Percentiles rank a stretch among this genome's conserved stretches.
phyloP scores from a whole-genome alignment of 1,140 invertebrate genomes.

The Penaeus japonicus region DNA sequence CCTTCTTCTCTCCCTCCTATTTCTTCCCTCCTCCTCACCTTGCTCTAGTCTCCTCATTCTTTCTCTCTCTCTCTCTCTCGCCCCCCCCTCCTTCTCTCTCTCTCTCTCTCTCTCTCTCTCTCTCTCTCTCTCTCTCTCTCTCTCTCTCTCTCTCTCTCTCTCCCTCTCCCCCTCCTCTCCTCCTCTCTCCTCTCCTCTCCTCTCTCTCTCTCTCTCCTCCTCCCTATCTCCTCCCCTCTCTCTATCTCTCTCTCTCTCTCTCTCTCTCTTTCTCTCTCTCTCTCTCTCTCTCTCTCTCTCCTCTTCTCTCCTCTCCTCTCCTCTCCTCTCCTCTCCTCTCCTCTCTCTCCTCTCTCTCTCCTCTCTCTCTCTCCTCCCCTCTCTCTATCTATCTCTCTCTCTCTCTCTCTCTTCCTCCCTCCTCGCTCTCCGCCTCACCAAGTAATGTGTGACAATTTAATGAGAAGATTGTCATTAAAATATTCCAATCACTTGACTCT shows the following conservation, averaged over 20 bases:
- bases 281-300: not conserved
- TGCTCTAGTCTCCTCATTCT: no score
- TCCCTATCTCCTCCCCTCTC: not conserved
- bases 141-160: no score
- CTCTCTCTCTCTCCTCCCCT: not conserved
- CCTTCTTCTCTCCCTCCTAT: not conserved
- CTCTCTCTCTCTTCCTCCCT: not conserved
- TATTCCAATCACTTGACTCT: not conserved
- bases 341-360: not conserved
- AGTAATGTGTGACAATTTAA: constrained; percentile 16
- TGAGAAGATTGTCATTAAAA: constrained; percentile 28
- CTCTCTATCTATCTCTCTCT: not conserved
- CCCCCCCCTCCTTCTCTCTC: no score
- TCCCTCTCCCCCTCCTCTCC: not conserved
- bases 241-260: not conserved
- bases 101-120: not conserved
- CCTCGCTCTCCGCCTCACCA: not conserved
- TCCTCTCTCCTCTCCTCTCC: not conserved
- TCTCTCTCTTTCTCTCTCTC: not conserved
- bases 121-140: not conserved
- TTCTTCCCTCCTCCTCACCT: not conserved
- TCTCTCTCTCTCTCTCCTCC: not conserved
- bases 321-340: not conserved
- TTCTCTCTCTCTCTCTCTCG: no score
- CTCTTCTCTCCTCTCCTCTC: not conserved